A percentile compares a stretch with the other conserved stretches of the same genome.
phyloP scores from a whole-genome alignment of 2,113 vertebrate species.

The Acanthisitta chloris region DNA sequence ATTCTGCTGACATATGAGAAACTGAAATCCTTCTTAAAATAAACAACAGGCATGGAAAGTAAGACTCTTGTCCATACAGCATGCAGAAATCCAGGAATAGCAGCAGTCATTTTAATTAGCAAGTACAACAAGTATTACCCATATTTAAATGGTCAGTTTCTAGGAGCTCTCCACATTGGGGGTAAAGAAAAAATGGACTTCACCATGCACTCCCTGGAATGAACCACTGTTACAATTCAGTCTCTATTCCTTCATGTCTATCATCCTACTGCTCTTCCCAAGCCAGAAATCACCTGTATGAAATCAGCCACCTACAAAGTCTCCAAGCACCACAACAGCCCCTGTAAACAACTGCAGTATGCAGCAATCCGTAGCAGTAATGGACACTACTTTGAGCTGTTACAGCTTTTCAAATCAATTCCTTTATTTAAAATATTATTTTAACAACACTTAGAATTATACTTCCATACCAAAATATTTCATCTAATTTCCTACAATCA shows the following conservation, averaged over 20 bases:
- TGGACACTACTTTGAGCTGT: rapidly evolving
- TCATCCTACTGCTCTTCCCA: neutral
- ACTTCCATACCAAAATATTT: neutral
- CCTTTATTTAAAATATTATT: neutral
- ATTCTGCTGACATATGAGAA: neutral
- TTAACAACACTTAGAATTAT: neutral
- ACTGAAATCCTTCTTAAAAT: neutral
- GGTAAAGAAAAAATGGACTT: neutral
- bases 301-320: neutral
- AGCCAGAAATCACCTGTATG: neutral
- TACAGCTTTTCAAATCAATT: neutral
- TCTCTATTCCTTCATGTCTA: neutral
- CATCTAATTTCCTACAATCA: neutral
- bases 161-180: neutral
- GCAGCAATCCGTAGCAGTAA: neutral
- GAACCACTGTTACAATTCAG: neutral
- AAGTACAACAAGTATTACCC: neutral
- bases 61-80: neutral
- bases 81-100: neutral
- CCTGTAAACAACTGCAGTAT: neutral
- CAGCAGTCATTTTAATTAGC: neutral
- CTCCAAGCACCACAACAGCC: neutral
- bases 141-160: neutral
- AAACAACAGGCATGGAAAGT: neutral
- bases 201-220: neutral